These are phyloP conservation scores for Pseudorhombus dupliciocellatus DNA, from an alignment of 2,113 vertebrate species.

Conservation along the genomic window DNA sequence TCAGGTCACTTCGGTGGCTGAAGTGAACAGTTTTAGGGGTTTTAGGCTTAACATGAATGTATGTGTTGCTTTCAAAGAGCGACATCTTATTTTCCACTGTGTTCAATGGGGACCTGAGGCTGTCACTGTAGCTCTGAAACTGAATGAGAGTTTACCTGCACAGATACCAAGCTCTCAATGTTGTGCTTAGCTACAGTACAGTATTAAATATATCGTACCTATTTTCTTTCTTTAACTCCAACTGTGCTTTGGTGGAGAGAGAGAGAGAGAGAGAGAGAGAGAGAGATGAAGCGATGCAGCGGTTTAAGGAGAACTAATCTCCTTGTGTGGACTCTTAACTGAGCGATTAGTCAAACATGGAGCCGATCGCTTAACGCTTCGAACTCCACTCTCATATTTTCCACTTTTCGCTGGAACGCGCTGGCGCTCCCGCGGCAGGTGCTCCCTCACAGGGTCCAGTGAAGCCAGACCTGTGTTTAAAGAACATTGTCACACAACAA, in stretches of 20 bases:
- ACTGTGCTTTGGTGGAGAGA: not conserved
- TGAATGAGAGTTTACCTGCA: not conserved
- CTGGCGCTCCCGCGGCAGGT: not conserved
- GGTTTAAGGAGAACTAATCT: not conserved
- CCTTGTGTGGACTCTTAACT: not conserved
- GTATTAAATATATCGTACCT: no score
- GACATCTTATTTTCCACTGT: not conserved
- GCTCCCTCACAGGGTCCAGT: not conserved
- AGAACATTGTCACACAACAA: not conserved
- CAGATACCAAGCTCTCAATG: not conserved
- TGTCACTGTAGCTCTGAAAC: not conserved
- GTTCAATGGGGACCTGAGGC: not conserved
- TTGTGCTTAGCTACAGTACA: not conserved
- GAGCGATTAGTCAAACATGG: not conserved
- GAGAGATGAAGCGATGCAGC: not conserved
- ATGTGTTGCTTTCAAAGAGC: not conserved
- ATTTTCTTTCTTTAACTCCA: no score
- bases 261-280: no score
- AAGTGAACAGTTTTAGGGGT: not conserved
- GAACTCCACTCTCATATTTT: not conserved
- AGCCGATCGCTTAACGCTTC: not conserved
- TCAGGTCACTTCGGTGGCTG: not conserved
- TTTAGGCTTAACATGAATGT: not conserved
- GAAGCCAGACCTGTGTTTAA: conserved; percentile 1
- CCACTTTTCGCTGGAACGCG: not conserved